Percentiles rank a stretch among this genome's conserved stretches.
These are phyloP conservation scores for Drosophila neonasuta DNA, from an alignment of 2,888 invertebrate genomes.

Conservation along the genomic window DNA sequence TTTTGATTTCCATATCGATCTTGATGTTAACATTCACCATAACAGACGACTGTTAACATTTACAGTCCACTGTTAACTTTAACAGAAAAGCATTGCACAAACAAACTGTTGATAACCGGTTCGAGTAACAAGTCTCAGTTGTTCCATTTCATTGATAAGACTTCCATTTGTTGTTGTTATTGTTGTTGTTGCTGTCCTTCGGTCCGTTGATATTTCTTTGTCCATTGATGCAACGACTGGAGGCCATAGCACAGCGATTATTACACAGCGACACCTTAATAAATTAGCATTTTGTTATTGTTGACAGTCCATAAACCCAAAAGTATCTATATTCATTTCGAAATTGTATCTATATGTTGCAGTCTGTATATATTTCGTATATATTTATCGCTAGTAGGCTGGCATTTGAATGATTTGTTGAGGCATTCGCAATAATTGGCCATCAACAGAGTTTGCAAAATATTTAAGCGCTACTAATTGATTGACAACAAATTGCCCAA, in stretches of 20 bases:
- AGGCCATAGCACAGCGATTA: conserved; percentile 55
- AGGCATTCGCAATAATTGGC: conserved; percentile 34
- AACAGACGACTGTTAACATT: neutral
- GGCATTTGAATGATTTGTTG: conserved; percentile 22
- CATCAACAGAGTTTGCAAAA: conserved; percentile 36
- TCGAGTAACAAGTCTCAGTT: conserved; percentile 24
- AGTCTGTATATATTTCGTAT: neutral
- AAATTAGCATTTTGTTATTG: conserved; percentile 58
- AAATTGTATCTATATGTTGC: neutral
- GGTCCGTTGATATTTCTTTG: conserved; percentile 32
- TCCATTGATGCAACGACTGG: conserved; percentile 43
- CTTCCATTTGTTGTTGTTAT: conserved; percentile 27
- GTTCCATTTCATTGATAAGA: conserved; percentile 50
- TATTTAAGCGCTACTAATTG: conserved; percentile 24
- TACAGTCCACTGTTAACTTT: neutral
- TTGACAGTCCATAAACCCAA: conserved; percentile 6
- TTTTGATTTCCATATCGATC: conserved; percentile 38
- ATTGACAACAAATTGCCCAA: conserved; percentile 29
- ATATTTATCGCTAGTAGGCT: conserved; percentile 11
- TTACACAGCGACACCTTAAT: conserved; percentile 35
- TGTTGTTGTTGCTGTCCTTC: conserved; percentile 31
- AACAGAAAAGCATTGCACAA: conserved; percentile 51
- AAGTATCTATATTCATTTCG: conserved; percentile 10
- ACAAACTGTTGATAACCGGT: conserved; percentile 70
- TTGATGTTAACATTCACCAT: no score